Percentiles rank a stretch among this genome's conserved stretches.
phyloP scores from a whole-genome alignment of 1,140 invertebrate genomes.

The Drosophila grimshawi region DNA sequence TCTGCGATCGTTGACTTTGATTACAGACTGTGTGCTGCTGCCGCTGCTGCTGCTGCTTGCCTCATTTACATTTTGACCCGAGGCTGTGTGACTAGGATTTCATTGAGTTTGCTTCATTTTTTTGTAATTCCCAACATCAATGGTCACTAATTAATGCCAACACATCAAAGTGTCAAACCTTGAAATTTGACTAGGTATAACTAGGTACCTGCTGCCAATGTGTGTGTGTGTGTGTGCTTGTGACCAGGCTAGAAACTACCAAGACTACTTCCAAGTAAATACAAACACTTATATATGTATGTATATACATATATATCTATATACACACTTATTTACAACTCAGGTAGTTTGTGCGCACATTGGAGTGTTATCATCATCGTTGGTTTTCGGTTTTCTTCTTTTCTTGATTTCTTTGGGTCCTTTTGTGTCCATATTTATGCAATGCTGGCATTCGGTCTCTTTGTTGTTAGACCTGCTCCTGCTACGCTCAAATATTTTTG shows the following conservation, averaged over 20 bases:
- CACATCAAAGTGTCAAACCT: slow-evolving; percentile 56
- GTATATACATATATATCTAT: too few relatives aligned
- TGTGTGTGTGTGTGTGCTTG: background rate
- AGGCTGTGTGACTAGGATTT: slow-evolving; percentile 46
- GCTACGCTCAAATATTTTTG: slow-evolving; percentile 30
- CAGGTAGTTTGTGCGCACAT: slow-evolving; percentile 45
- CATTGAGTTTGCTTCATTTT: slow-evolving; percentile 30
- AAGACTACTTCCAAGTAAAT: slow-evolving; percentile 29
- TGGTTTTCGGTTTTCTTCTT: slow-evolving; percentile 14
- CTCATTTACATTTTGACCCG: slow-evolving; percentile 45
- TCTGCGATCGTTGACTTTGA: slow-evolving; percentile 51
- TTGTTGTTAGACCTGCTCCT: slow-evolving; percentile 40
- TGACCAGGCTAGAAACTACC: background rate
- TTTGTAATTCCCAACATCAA: slow-evolving; percentile 33
- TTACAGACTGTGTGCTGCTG: slow-evolving; percentile 8
- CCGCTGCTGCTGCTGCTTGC: background rate
- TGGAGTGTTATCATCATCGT: slow-evolving; percentile 48
- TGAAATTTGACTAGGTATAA: slow-evolving; percentile 36
- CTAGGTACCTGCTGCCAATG: slow-evolving; percentile 3
- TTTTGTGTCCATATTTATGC: slow-evolving; percentile 53
- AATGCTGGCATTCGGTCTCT: slow-evolving; percentile 50
- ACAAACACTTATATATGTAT: background rate
- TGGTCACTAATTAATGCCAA: slow-evolving; percentile 60
- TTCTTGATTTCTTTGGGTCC: slow-evolving; percentile 28
- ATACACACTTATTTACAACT: slow-evolving; percentile 6